Evolutionary conservation across 2,888 invertebrate species (phyloP), one percentile per base, ranked within the genome.

Genomic region (Apotomis capreana): DNA sequence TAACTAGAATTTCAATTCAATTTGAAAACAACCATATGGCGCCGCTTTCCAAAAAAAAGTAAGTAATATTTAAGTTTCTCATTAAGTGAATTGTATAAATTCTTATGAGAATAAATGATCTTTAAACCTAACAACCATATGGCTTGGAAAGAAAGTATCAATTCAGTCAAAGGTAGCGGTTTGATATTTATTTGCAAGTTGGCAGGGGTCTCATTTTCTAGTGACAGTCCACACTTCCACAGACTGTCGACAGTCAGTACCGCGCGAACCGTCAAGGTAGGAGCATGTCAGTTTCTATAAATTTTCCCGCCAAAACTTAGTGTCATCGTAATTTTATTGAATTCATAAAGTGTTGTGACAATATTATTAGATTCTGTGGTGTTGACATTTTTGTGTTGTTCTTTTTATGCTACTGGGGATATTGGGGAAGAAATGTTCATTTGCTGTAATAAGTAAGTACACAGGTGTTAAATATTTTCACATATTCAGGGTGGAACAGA

Each of bases 231-330:
- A 2, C 26, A n/a, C n/a, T n/a, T n/a, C n/a, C n/a, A n/a, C 26
- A 26, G 26, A 26, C 6, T 40, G 40, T 40, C 6, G 40, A 5
- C 4, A 44, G 12, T 55, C 64, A 64, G 64, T 64, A 64, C 54
- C 64, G 64, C 54, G 44, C 4, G 8, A 10, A 8, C 64, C 4
- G 40, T 8, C 44, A 44, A 3, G 1, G 64, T 2, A 54, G 8
- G 54, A n/a, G 40, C 4, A 44, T 6, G 54, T 55, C 44, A 5
- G 54, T 54, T 4, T 4, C 8, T 8, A 5, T 55, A 6, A n/a
- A 40, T 26, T 13, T 64, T 64, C 64, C 54, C 64, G 64, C 64
- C 64, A 64, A 64, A 64, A 64, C 0, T 61, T 12, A 9, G 3
- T 5, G 10, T 0, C 1, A 12, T 15, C 44, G 64, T 55, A 15